Base-by-base conservation (phyloP, 2,888 invertebrate species). In the Nasonia oneida region DNA sequence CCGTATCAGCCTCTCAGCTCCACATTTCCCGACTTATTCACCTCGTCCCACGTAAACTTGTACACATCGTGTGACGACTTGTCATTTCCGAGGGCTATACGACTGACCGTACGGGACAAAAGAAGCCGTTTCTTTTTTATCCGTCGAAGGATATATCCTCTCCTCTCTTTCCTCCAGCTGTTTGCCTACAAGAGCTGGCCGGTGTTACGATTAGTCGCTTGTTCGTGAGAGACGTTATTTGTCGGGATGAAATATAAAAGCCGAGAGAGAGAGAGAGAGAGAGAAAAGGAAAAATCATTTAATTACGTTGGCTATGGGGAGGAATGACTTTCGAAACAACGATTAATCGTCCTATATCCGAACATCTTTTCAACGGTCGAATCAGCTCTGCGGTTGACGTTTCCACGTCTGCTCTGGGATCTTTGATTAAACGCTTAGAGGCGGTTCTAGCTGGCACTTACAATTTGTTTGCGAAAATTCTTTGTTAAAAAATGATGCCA, bases 261-360 rank as follows among this genome's bases (percentile, higher is more conserved):
- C 2, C 2, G 23, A n/a, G 1, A 6, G 5, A 2, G 50, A 57
- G 6, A n/a, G 1, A 57, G n/a, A n/a, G 50, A n/a, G 47, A 10
- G 50, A 50, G 29, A 15, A 50, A 29, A 23, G 29, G 74, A 14
- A n/a, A 14, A 3, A 18, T 18, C 76, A 39, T 57, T 76, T 76
- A 76, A 76, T 76, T 76, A 76, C 57, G n/a, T 18, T 18, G n/a
- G 33, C 15, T 47, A 47, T 47, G 23, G 57, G 33, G 57, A 61
- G 76, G 57, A 61, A 61, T 61, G 76, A 57, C 39, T 50, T 29
- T 61, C 23, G 57, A 37, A 39, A 39, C 76, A 57, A 76, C 37
- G 76, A 76, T 57, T 39, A 76, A 76, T 76, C 12, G 76, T 4
- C 12, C 6, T 50, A 47, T 29, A 47, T 29, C 18, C 47, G 29